Evolutionary conservation across 2,888 invertebrate species (phyloP), one percentile per base, ranked within the genome.

Genomic region (Leptinotarsa peninsularis): DNA sequence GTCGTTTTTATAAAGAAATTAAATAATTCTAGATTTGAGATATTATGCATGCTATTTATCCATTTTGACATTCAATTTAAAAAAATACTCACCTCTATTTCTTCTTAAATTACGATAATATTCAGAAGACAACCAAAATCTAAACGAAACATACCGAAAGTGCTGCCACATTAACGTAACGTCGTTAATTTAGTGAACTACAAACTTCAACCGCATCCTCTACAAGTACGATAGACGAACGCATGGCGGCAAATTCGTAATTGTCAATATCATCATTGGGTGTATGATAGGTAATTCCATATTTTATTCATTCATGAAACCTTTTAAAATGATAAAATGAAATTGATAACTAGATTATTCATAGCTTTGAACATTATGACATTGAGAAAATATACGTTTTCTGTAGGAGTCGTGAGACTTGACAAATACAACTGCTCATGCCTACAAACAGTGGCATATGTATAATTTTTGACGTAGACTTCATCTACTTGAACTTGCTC

Each of bases 141-240:
- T 80, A n/a, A 33, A 63, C n/a, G 17, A 83, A 83, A 82, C 84
- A 85, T 84, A 79, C 80, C 84, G 82, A 83, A 76, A 76, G 81
- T 84, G 84, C 84, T 85, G 84, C 84, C 81, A 82, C 82, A 80
- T 72, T 43, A 43, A 43, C 43, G 43, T 43, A 43, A 43, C 10
- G 43, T 43, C 43, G 43, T 43, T 76, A 67, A 81, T 74, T 76
- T 74, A 73, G 68, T 71, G 75, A 76, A 74, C 76, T 74, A 71
- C 73, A 73, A 60, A 66, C 27, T 50, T 63, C 15, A 52, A 15
- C 52, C 52, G 15, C n/a, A 66, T 54, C 17, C 58, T 49, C 33
- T 54, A 67, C 60, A 58, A 49, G n/a, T 27, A 17, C 49, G 58
- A 60, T 49, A 52, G 60, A 82, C 76, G 76, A 81, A 74, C 56